These are phyloP conservation scores for Bradypodion pumilum DNA, from an alignment of 2,797 vertebrate species.

Conservation along the genomic window DNA sequence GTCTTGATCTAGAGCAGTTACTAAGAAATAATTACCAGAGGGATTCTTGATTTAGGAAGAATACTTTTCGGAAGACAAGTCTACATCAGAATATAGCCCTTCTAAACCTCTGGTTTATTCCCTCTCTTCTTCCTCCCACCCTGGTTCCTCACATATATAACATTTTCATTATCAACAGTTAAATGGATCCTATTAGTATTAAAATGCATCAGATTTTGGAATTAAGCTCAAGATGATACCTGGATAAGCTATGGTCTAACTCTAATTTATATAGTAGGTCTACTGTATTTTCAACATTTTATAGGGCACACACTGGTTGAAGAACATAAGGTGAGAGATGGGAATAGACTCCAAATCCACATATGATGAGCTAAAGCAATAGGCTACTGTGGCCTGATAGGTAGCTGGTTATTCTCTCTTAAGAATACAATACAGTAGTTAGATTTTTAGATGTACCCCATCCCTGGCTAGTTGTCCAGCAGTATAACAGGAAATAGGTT, in stretches of 20 bases:
- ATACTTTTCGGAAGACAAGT: neutral
- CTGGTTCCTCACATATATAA: neutral
- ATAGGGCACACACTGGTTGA: neutral
- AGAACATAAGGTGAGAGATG: neutral
- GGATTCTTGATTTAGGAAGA: neutral
- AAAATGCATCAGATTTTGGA: neutral
- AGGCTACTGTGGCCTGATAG: neutral
- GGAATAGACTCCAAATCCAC: neutral
- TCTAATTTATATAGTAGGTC: neutral
- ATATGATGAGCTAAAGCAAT: neutral
- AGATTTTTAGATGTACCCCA: neutral
- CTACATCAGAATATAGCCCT: neutral
- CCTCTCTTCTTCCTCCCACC: neutral
- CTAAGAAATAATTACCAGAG: neutral
- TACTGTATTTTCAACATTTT: neutral
- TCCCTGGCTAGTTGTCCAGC: neutral
- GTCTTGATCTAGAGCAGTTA: neutral
- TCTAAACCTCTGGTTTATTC: neutral
- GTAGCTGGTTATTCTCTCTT: neutral
- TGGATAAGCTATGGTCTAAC: neutral
- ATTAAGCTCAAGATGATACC: neutral
- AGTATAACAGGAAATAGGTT: neutral
- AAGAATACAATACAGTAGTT: no score
- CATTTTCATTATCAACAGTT: neutral
- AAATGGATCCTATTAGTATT: constrained; percentile 12